Base-by-base conservation (phyloP, 2,797 vertebrate species). In the Liparis tanakae region DNA sequence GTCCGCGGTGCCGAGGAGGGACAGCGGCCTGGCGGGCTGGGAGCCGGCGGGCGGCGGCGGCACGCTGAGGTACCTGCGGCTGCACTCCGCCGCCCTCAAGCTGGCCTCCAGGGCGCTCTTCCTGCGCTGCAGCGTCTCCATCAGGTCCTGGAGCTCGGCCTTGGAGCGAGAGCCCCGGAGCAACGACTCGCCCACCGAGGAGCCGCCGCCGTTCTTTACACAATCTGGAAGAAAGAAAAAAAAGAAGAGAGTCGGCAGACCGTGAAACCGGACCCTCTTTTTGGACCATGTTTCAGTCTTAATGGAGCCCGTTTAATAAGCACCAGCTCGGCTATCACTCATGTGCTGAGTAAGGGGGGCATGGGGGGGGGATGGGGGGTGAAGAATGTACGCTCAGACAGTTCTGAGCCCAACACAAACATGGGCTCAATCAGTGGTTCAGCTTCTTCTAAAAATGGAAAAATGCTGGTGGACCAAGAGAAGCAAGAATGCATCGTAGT, bases 21-120 rank as follows among this genome's bases (percentile, higher is more conserved):
- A 90, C 41, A 88, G 63, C 0, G 87, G 91, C 56, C 91, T 84
- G 43, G 70, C 30, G 20, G 91, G 46, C 70, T 91, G 86, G 80
- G 57, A 30, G 73, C 82, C 86, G 75, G 83, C 87, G 0, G 96
- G 90, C 12, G 96, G 93, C 2, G 96, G 95, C 67, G 96, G 95
- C 67, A 96, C 92, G 4, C 93, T 96, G 88, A 97, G 95, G 87
- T 98, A 98, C 39, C 95, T 96, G 70, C 96, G 95, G 78, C 92
- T 95, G 78, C 94, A 96, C 79, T 98, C 96, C 13, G 96, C 95
- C 74, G 96, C 94, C 88, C 96, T 96, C 85, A 98, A 93, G 85
- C 96, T 97, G 82, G 97, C 95, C 83, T 96, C 97, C 77, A 97
- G 94, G 33, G 96, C 95, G 0, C 96, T 96, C 91, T 98, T 99